Percentiles rank a stretch among this genome's conserved stretches.
Evolutionary conservation across 2,797 vertebrate species (phyloP).

Genomic region (Myripristis jacobus): DNA sequence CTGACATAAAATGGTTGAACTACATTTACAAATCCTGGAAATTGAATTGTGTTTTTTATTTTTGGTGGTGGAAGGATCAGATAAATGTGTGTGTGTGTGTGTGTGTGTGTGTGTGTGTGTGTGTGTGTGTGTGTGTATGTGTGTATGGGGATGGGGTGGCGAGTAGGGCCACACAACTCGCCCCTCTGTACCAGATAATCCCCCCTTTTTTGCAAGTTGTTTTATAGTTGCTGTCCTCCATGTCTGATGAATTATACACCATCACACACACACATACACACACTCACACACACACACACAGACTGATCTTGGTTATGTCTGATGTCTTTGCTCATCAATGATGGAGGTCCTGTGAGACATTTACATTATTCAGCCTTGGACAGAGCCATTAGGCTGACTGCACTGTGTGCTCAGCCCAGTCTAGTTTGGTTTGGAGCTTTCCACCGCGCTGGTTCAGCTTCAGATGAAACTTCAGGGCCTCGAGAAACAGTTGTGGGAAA

Average conservation of each 20-base stretch:
- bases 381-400: slow-evolving; percentile 39
- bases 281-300: slow-evolving; percentile 14
- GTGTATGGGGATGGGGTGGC: too few relatives aligned
- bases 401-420: slow-evolving; percentile 30
- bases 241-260: background rate
- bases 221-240: slow-evolving; percentile 3
- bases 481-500: slow-evolving; percentile 17
- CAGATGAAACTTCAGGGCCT: slow-evolving; percentile 36
- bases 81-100: background rate
- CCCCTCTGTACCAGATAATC: background rate
- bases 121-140: background rate
- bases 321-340: slow-evolving; percentile 15
- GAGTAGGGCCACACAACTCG: background rate
- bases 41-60: background rate
- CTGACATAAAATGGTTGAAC: slow-evolving; percentile 12
- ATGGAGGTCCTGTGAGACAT: slow-evolving; percentile 52
- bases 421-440: slow-evolving; percentile 46
- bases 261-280: slow-evolving; percentile 14
- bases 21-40: background rate
- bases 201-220: background rate
- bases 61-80: slow-evolving; percentile 6
- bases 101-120: background rate
- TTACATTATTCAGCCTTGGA: slow-evolving; percentile 51
- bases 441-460: slow-evolving; percentile 35
- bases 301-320: slow-evolving; percentile 24